Conservation (phyloP, 1,140 invertebrate genomes). For the Drosophila santomea region DNA sequence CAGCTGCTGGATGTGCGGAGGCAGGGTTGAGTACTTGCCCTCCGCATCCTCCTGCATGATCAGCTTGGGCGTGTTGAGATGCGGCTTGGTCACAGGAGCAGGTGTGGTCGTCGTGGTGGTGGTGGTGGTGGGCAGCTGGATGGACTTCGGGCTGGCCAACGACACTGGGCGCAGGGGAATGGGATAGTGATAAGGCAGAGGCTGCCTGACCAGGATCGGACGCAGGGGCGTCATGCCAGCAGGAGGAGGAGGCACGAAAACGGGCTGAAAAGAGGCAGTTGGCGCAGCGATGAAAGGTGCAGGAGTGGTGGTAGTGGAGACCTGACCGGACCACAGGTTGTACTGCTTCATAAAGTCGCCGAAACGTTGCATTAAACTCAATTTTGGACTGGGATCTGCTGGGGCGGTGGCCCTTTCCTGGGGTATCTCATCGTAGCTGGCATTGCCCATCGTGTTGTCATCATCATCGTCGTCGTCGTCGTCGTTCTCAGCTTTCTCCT, state of each 20-base stretch:
- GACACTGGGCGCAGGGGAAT: conserved; percentile 55
- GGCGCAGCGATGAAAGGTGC: neutral
- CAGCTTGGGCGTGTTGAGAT: conserved; percentile 56
- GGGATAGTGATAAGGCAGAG: conserved; percentile 74
- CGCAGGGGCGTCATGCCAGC: conserved; percentile 7
- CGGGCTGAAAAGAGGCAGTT: conserved; percentile 21
- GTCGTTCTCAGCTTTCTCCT: conserved; percentile 1
- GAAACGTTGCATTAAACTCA: conserved; percentile 38
- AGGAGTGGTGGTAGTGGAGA: conserved; percentile 20
- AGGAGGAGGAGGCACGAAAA: conserved; percentile 38
- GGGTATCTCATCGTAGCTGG: conserved; percentile 33
- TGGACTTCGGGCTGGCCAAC: conserved; percentile 1
- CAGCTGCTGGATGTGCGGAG: conserved; percentile 66
- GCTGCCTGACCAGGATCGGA: conserved; percentile 56
- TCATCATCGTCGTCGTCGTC: conserved; percentile 34
- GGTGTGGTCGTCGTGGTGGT: conserved; percentile 13
- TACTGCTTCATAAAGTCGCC: conserved; percentile 57
- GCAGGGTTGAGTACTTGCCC: conserved; percentile 7
- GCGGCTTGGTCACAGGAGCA: conserved; percentile 18
- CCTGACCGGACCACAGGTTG: conserved; percentile 27
- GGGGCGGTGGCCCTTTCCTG: conserved; percentile 10
- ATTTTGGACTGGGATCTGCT: neutral
- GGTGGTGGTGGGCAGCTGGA: conserved; percentile 8
- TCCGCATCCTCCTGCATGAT: neutral
- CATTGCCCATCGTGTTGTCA: conserved; percentile 48